Percentiles rank a stretch among this genome's conserved stretches.
Evolutionary conservation across 1,140 invertebrate genomes (phyloP).

Genomic region (Leptinotarsa lineolata): DNA sequence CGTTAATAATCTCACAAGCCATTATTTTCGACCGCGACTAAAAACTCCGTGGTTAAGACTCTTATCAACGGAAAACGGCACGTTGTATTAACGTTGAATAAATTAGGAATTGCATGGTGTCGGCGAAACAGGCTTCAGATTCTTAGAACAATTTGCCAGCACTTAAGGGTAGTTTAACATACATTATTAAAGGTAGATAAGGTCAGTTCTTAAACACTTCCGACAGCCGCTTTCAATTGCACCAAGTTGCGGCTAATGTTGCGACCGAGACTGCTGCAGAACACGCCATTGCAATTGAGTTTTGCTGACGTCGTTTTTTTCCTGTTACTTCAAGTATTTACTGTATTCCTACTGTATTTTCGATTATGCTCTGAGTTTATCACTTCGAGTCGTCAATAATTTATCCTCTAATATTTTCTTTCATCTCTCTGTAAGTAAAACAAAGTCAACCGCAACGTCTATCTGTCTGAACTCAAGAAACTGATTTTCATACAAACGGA

Average conservation of each 20-base stretch:
- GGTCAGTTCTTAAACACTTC: conserved; percentile 53
- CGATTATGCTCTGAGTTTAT: too few relatives aligned
- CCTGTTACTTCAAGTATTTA: too few relatives aligned
- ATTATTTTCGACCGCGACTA: neutral
- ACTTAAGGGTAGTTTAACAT: conserved; percentile 56
- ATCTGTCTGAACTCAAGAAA: too few relatives aligned
- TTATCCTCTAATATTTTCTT: too few relatives aligned
- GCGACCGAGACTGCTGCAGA: conserved; percentile 15
- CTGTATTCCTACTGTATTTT: too few relatives aligned
- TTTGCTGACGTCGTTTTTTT: neutral
- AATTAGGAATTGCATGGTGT: conserved; percentile 46
- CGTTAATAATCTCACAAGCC: neutral
- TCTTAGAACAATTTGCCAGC: conserved; percentile 54
- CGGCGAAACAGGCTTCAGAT: conserved; percentile 41
- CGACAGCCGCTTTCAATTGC: conserved; percentile 54
- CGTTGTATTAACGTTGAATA: conserved; percentile 33
- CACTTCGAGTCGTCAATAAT: too few relatives aligned
- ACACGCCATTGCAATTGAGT: conserved; percentile 21
- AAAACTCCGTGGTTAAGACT: neutral
- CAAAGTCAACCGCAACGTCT: too few relatives aligned
- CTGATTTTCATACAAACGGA: too few relatives aligned
- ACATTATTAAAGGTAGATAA: conserved; percentile 54
- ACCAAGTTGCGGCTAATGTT: conserved; percentile 34
- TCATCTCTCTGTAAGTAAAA: too few relatives aligned
- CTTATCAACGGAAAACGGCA: conserved; percentile 28